These are phyloP conservation scores for Laticauda laticaudata DNA, from an alignment of 2,113 vertebrate species.

Conservation along the genomic window DNA sequence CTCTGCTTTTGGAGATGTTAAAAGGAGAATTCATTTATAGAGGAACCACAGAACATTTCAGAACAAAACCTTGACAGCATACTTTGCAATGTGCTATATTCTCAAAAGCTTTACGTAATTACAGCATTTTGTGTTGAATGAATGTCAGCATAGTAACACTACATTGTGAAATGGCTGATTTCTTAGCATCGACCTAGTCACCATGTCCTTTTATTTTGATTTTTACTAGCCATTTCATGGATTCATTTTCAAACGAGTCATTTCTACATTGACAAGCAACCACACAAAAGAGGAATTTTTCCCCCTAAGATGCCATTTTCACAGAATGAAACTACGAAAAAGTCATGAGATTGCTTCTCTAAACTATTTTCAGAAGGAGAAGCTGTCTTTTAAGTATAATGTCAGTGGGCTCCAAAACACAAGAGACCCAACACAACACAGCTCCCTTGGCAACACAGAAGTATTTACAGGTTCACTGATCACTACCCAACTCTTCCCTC, in stretches of 20 bases:
- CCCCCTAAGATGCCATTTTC: background rate
- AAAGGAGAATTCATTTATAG: background rate
- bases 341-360: background rate
- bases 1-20: background rate
- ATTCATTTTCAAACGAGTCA: background rate
- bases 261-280: background rate
- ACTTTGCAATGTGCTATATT: background rate
- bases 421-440: background rate
- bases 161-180: background rate
- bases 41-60: background rate
- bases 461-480: background rate
- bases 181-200: background rate
- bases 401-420: background rate
- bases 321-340: background rate
- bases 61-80: background rate
- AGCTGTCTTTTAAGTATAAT: background rate
- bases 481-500: background rate
- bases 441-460: background rate
- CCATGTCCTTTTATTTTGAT: background rate
- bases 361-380: background rate
- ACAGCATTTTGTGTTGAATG: background rate
- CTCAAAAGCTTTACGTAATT: background rate
- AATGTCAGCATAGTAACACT: background rate
- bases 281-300: background rate
- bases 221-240: background rate